phyloP scores from a whole-genome alignment of 2,113 vertebrate species.

The Stegostoma tigrinum region DNA sequence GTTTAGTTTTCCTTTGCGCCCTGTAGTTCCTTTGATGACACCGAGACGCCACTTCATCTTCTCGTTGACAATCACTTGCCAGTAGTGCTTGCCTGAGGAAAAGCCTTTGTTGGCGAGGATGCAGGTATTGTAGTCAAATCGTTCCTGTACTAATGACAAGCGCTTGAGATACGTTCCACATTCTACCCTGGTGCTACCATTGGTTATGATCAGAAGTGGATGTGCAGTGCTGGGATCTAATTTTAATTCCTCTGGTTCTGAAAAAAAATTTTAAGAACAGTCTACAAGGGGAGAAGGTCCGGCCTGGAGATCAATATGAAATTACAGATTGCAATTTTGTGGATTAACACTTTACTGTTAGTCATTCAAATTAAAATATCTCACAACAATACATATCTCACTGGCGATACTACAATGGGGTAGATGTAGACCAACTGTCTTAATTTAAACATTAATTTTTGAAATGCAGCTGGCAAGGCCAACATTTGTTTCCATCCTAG shows the following conservation, averaged over 20 bases:
- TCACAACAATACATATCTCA: background rate
- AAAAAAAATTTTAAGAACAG: background rate
- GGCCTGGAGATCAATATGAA: background rate
- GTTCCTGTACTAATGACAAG: slow-evolving; percentile 60
- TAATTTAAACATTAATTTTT: background rate
- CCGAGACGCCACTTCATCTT: slow-evolving; percentile 72
- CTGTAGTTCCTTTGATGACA: slow-evolving; percentile 63
- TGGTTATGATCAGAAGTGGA: slow-evolving; percentile 65
- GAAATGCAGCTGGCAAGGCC: too few species aligned
- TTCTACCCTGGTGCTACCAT: slow-evolving; percentile 59
- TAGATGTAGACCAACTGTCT: background rate
- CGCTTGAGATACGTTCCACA: slow-evolving; percentile 56
- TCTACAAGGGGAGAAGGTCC: background rate
- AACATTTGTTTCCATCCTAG: background rate
- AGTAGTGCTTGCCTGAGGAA: slow-evolving; percentile 74
- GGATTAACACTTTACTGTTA: background rate
- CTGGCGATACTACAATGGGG: background rate
- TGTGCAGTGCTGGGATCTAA: slow-evolving; percentile 69
- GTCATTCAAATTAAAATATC: background rate
- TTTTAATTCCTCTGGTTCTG: slow-evolving; percentile 63
- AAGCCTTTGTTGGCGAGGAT: slow-evolving; percentile 67
- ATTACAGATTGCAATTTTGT: background rate
- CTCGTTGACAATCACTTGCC: slow-evolving; percentile 70
- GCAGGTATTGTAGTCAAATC: slow-evolving; percentile 69
- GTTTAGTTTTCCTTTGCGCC: slow-evolving; percentile 66